Percentiles rank a stretch among this genome's conserved stretches.
These are phyloP conservation scores for Euclidia mi DNA, from an alignment of 2,888 invertebrate genomes.

Conservation along the genomic window DNA sequence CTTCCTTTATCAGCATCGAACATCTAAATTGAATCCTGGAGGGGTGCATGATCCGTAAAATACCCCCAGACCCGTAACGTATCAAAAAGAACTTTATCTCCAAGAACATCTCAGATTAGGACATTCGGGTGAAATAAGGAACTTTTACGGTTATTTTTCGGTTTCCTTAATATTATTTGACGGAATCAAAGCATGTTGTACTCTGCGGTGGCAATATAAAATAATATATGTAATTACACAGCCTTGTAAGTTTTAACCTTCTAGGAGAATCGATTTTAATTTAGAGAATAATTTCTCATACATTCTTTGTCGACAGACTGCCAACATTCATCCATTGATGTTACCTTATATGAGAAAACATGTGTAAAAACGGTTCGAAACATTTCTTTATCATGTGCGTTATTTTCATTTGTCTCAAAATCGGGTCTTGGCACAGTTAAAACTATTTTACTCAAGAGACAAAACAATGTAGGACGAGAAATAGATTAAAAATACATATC, in stretches of 20 bases:
- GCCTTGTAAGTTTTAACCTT: background rate
- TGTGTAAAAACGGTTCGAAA: background rate
- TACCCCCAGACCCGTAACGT: conserved; percentile 58
- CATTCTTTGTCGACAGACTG: background rate
- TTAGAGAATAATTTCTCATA: background rate
- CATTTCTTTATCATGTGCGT: background rate
- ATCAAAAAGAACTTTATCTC: conserved; percentile 55
- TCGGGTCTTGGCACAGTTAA: background rate
- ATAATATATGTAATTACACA: background rate
- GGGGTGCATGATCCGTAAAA: conserved; percentile 81
- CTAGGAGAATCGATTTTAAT: too few relatives aligned
- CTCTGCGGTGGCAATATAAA: background rate
- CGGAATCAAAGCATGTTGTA: background rate
- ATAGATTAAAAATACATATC: conserved; percentile 35
- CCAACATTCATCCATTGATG: background rate
- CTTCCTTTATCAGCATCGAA: conserved; percentile 74
- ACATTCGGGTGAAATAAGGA: conserved; percentile 47
- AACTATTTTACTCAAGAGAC: conserved; percentile 7
- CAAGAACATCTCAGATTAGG: conserved; percentile 56
- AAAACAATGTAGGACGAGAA: conserved; percentile 5
- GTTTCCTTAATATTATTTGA: conserved; percentile 31
- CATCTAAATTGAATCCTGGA: conserved; percentile 88
- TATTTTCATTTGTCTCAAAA: conserved; percentile 3
- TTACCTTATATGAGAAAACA: background rate
- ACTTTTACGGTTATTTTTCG: conserved; percentile 45